A percentile compares a stretch with the other conserved stretches of the same genome.
Evolutionary conservation across 2,113 vertebrate species (phyloP).

Genomic region (Ranitomeya imitator): DNA sequence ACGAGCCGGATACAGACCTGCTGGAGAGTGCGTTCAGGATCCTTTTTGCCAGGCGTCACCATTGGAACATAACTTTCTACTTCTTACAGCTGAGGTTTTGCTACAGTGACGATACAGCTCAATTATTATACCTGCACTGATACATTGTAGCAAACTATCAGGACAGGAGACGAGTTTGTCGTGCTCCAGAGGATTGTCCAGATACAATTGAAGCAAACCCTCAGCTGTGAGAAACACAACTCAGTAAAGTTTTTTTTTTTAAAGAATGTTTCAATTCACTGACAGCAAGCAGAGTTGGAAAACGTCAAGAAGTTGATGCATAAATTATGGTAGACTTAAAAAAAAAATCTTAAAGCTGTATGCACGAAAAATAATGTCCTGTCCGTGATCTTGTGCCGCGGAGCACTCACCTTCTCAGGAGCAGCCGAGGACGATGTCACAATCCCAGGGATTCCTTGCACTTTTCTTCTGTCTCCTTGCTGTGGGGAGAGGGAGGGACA

Average conservation of each 20-base stretch:
- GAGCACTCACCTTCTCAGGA: constrained; percentile 23
- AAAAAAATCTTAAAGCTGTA: too few relatives aligned
- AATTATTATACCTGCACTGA: not conserved
- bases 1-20: too few relatives aligned
- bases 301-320: not conserved
- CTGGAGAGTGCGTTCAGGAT: too few relatives aligned
- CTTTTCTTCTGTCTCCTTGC: not conserved
- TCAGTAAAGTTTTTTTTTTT: not conserved
- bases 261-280: not conserved
- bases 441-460: not conserved
- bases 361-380: not conserved
- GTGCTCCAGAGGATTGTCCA: not conserved
- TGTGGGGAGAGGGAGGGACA: not conserved
- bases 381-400: not conserved
- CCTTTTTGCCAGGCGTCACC: too few relatives aligned
- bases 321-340: too few relatives aligned
- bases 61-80: too few relatives aligned
- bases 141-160: not conserved
- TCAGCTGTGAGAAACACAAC: not conserved
- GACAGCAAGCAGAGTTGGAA: not conserved
- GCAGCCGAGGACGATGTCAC: not conserved
- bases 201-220: not conserved
- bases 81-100: not conserved
- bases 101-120: not conserved
- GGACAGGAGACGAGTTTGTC: not conserved